Evolutionary conservation across 2,113 vertebrate species (phyloP).

Genomic region (Megalops atlanticus): DNA sequence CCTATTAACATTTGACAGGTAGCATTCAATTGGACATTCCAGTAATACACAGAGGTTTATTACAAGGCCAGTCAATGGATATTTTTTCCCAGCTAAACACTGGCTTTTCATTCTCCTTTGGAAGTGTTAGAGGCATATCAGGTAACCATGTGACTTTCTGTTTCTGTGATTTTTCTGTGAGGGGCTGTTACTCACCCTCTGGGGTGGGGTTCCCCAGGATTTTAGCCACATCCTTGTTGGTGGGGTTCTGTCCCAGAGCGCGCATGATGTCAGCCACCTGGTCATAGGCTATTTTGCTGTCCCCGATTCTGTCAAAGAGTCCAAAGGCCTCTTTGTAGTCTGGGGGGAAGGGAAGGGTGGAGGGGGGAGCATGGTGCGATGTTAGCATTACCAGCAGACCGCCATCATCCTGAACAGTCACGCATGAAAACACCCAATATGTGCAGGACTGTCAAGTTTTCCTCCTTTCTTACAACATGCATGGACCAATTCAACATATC

Average conservation of each 20-base stretch:
- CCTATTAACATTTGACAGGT: too few species aligned
- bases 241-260: conserved; percentile 96
- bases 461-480: neutral
- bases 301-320: conserved; percentile 96
- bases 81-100: too few species aligned
- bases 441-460: neutral
- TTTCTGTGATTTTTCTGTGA: too few species aligned
- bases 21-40: too few species aligned
- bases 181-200: conserved; percentile 85
- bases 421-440: neutral
- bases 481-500: neutral
- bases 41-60: too few species aligned
- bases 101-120: too few species aligned
- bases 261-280: conserved; percentile 95
- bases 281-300: conserved; percentile 83
- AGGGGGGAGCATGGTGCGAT: neutral
- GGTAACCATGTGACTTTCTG: too few species aligned
- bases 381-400: neutral
- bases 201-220: conserved; percentile 86
- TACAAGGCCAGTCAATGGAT: too few species aligned
- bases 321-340: conserved; percentile 99
- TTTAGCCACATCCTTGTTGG: conserved; percentile 83
- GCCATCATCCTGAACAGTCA: neutral
- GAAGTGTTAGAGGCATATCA: too few species aligned
- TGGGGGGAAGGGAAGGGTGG: conserved; percentile 57